Base-by-base conservation (phyloP, 1,140 invertebrate genomes). In the Tetraneura akinire region DNA sequence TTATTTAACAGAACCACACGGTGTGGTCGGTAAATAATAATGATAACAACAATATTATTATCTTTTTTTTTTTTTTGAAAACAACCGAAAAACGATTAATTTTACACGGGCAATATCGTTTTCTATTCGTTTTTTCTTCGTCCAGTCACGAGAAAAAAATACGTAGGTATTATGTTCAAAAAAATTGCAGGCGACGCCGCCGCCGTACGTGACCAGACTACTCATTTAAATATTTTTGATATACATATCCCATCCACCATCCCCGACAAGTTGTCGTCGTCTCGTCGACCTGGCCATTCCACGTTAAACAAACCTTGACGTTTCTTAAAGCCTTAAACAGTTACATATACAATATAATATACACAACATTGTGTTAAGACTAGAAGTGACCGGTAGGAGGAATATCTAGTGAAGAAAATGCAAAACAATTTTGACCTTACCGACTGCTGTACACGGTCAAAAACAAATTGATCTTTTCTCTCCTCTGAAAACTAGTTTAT, bases 121-220 rank as follows among this genome's bases (percentile, higher is more conserved):
- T 64, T 37, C 3, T 10, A 11, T 42, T 11, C 8, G 18, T 11
- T 66, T 66, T 66, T 45, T 45, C 14, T n/a, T 42, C 37, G n/a
- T 42, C 64, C 37, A n/a, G 11, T 66, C 18, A 66, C n/a, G n/a
- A n/a, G 11, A 66, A 42, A 45, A 66, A 68, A 23, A 6, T 45
- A 1, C 16, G 14, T 37, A 47, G 5, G 16, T 45, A 23, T n/a
- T 47, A 26, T 47, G 47, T 68, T 68, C n/a, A 47, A 68, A 68
- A 68, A n/a, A n/a, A n/a, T n/a, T n/a, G n/a, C 64, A 68, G 47
- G 23, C 42, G 16, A 23, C n/a, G 21, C 5, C 5, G 1, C n/a
- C n/a, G n/a, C n/a, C 8, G 37, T 45, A 68, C 64, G 64, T 68
- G 64, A 68, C n/a, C 64, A 16, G 64, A 47, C 64, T 68, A 47